Evolutionary conservation across 2,888 invertebrate genomes (phyloP).

Genomic region (Drosophila tripunctata): DNA sequence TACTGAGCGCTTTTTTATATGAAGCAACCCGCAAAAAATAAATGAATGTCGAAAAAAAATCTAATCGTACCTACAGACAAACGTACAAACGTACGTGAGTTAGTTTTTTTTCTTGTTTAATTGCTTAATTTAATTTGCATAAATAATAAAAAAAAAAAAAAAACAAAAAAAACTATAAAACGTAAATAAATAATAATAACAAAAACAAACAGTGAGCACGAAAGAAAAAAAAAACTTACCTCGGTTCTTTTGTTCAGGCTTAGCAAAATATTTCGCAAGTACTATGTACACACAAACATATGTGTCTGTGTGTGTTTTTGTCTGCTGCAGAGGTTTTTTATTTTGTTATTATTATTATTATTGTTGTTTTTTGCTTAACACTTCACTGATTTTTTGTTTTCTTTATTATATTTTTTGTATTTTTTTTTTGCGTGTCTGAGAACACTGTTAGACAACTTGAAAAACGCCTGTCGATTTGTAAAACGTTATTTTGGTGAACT

Average conservation of each 20-base stretch:
- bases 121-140: slow-evolving; percentile 77
- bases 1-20: slow-evolving; percentile 1
- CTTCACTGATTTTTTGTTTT: slow-evolving; percentile 67
- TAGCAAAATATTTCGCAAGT: slow-evolving; percentile 64
- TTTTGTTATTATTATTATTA: slow-evolving; percentile 32
- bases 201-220: slow-evolving; percentile 14
- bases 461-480: slow-evolving; percentile 40
- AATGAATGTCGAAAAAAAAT: slow-evolving; percentile 19
- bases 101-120: slow-evolving; percentile 42
- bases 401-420: no score
- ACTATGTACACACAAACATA: slow-evolving; percentile 29
- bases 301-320: slow-evolving; percentile 18
- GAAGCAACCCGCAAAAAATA: slow-evolving; percentile 30
- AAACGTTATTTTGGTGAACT: slow-evolving; percentile 11
- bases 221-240: slow-evolving; percentile 55
- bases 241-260: slow-evolving; percentile 74
- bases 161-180: slow-evolving; percentile 20
- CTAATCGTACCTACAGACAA: no score
- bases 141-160: slow-evolving; percentile 42
- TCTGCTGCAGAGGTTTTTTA: slow-evolving; percentile 10
- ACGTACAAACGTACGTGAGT: slow-evolving; percentile 22
- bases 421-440: slow-evolving; percentile 58
- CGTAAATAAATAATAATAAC: slow-evolving; percentile 34
- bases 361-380: slow-evolving; percentile 54
- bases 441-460: slow-evolving; percentile 48